These are phyloP conservation scores for Lordiphosa clarofinis DNA, from an alignment of 1,140 invertebrate species.

Conservation along the genomic window DNA sequence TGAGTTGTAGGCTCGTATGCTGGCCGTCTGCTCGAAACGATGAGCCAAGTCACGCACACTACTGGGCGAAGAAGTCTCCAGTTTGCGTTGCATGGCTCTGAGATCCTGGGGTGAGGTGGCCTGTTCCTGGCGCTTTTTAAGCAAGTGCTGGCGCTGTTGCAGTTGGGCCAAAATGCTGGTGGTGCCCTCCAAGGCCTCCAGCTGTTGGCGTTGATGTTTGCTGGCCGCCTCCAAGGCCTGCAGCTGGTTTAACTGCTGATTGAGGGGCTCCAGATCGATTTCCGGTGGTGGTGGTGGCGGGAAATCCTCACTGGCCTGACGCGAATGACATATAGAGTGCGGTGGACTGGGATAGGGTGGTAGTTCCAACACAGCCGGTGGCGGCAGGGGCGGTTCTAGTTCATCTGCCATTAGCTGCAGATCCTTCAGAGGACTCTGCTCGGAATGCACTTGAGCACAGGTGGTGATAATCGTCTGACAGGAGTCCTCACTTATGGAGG, in stretches of 20 bases:
- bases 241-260: conserved; percentile 81
- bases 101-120: conserved; percentile 81
- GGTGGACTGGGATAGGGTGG: conserved; percentile 90
- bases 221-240: conserved; percentile 72
- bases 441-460: conserved; percentile 88
- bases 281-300: conserved; percentile 92
- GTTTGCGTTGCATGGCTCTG: conserved; percentile 81
- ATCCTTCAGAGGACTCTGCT: conserved; percentile 85
- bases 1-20: conserved; percentile 65
- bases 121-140: conserved; percentile 86
- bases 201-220: conserved; percentile 69
- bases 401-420: conserved; percentile 41
- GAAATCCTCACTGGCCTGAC: conserved; percentile 93
- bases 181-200: conserved; percentile 67
- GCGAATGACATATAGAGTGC: conserved; percentile 87
- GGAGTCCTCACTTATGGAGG: conserved; percentile 89
- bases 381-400: conserved; percentile 20
- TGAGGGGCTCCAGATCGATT: conserved; percentile 83
- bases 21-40: conserved; percentile 87
- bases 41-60: conserved; percentile 88
- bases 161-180: conserved; percentile 86
- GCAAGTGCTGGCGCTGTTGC: conserved; percentile 81
- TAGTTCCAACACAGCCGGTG: conserved; percentile 81
- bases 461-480: conserved; percentile 88
- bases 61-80: conserved; percentile 63